These are phyloP conservation scores for Pseudochaenichthys georgianus DNA, from an alignment of 2,797 vertebrate genomes.

Conservation along the genomic window DNA sequence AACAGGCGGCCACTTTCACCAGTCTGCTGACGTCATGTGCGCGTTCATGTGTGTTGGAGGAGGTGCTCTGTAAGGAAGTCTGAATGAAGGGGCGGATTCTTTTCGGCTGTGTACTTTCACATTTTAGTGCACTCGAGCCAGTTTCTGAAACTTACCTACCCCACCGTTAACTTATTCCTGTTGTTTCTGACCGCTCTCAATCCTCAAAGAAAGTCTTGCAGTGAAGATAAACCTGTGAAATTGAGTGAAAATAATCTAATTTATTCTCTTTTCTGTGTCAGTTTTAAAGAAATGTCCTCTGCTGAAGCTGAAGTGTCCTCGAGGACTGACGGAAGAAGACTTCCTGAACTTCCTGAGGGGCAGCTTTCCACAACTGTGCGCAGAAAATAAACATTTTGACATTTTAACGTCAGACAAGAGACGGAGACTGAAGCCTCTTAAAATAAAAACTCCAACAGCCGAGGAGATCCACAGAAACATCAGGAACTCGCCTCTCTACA, in stretches of 20 bases:
- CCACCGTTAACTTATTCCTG: neutral
- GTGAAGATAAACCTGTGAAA: too few relatives aligned
- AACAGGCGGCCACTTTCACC: too few relatives aligned
- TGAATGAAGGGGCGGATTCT: too few relatives aligned
- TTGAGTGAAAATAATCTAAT: neutral
- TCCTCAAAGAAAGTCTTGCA: too few relatives aligned
- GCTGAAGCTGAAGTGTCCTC: conserved; percentile 47
- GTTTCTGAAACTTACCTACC: too few relatives aligned
- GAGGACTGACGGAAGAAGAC: conserved; percentile 24
- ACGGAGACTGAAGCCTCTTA: conserved; percentile 31
- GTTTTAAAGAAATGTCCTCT: conserved; percentile 36
- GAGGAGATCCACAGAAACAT: conserved; percentile 42
- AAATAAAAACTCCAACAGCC: conserved; percentile 14
- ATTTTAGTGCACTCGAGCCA: too few relatives aligned
- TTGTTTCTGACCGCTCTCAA: too few relatives aligned
- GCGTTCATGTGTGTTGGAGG: too few relatives aligned
- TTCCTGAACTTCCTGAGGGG: conserved; percentile 54
- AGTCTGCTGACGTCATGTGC: too few relatives aligned
- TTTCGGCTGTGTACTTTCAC: too few relatives aligned
- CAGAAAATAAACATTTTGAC: conserved; percentile 32
- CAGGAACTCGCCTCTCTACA: conserved; percentile 4
- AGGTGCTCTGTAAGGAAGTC: too few relatives aligned
- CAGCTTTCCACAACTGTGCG: conserved; percentile 42
- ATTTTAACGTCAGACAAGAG: conserved; percentile 26
- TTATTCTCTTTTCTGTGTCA: neutral